Evolutionary conservation across 2,797 vertebrate species (phyloP), one percentile per base, ranked within the genome.

Genomic region (Sciurus carolinensis): DNA sequence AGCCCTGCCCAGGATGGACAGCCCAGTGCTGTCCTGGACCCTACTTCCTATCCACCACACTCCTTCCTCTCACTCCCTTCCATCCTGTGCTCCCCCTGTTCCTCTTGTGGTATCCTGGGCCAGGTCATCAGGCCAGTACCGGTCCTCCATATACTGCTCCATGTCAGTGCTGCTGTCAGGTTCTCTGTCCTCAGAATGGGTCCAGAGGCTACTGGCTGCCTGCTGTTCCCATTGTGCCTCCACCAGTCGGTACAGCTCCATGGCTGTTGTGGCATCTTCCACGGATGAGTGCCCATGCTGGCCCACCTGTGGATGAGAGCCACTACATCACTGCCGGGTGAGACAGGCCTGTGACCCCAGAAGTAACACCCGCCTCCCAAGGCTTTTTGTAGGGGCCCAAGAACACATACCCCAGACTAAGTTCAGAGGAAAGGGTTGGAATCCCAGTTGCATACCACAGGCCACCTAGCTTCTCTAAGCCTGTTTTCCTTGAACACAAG

Each of bases 161-260:
- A 97, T 82, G 64, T 98, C 98, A 0, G 97, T 73, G 22, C 87
- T 62, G 3, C 97, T 97, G 85, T 98, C 98, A 0, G 94, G 92
- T 30, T 96, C 0, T 0, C 92, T 91, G 94, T 98, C 98, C 30
- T 98, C 98, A 0, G 96, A 42, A 0, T 18, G 75, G 0, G 73
- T 10, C 0, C 88, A 64, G 20, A 72, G 62, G 5, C 71, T 90
- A 14, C 7, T 42, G 75, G 98, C 98, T 91, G 99, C 86, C 77
- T 98, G 97, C 26, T 94, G 97, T 89, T 99, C 99, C 99, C 99
- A 99, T 93, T 98, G 98, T 13, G 95, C 98, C 97, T 99, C 99
- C 94, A 99, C 99, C 98, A 99, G 98, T 96, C 99, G 99, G 98
- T 99, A 99, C 42, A 99, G 99, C 96, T 99, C 99, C 97, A 99